phyloP scores from a whole-genome alignment of 1,140 invertebrate genomes.

The Hyposmocoma kahamanoa region DNA sequence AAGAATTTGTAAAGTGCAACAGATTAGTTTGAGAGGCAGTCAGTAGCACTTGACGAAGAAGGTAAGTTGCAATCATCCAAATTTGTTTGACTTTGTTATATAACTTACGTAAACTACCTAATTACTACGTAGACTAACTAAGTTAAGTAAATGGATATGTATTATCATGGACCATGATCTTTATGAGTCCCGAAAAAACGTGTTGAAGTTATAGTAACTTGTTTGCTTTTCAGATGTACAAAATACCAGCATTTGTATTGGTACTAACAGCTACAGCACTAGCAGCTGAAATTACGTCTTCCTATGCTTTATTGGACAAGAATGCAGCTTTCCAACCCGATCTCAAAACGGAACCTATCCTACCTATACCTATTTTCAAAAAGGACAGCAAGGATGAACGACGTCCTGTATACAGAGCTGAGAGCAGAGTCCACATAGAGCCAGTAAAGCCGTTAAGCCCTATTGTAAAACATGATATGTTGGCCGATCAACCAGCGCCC shows the following conservation, averaged over 20 bases:
- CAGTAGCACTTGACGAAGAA: too few relatives aligned
- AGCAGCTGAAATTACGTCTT: slow-evolving; percentile 42
- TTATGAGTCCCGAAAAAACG: background rate
- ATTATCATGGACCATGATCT: too few relatives aligned
- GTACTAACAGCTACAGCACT: slow-evolving; percentile 19
- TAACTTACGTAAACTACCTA: too few relatives aligned
- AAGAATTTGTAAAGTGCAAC: slow-evolving; percentile 23
- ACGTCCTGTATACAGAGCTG: slow-evolving; percentile 46
- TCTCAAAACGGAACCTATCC: slow-evolving; percentile 22
- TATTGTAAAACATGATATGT: slow-evolving; percentile 43
- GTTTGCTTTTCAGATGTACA: slow-evolving; percentile 47
- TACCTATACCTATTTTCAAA: slow-evolving; percentile 31
- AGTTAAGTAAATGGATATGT: too few relatives aligned
- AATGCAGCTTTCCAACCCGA: slow-evolving; percentile 30
- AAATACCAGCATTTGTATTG: slow-evolving; percentile 15
- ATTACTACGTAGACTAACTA: too few relatives aligned
- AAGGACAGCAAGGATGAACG: slow-evolving; percentile 31
- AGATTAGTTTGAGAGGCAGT: slow-evolving; percentile 24
- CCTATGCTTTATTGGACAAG: slow-evolving; percentile 32
- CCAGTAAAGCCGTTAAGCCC: slow-evolving; percentile 33
- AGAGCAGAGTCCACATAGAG: slow-evolving; percentile 42
- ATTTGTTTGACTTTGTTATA: too few relatives aligned
- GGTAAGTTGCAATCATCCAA: too few relatives aligned
- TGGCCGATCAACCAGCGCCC: slow-evolving; percentile 46
- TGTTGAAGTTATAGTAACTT: too few relatives aligned